These are phyloP conservation scores for Pelobates cultripes DNA, from an alignment of 2,797 vertebrate species.

Conservation along the genomic window DNA sequence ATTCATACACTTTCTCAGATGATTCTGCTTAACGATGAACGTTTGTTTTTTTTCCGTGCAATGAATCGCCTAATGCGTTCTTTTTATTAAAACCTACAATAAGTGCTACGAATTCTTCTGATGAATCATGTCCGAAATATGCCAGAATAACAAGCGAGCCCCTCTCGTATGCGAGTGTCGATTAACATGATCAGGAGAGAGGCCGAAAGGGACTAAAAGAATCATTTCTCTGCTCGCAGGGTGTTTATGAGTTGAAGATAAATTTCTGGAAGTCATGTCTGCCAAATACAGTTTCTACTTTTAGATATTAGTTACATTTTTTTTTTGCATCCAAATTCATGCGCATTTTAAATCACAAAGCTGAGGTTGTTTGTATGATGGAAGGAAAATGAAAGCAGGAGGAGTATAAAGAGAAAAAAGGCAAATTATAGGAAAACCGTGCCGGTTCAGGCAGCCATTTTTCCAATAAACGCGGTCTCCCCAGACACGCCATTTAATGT, in stretches of 20 bases:
- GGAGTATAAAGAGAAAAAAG: slow-evolving; percentile 13
- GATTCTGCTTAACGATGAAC: no score
- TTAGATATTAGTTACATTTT: slow-evolving; percentile 45
- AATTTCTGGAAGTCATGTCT: slow-evolving; percentile 19
- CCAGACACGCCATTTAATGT: slow-evolving; percentile 20
- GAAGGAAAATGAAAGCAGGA: background rate
- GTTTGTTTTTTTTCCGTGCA: no score
- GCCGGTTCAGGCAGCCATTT: slow-evolving; percentile 14
- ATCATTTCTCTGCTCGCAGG: slow-evolving; percentile 1
- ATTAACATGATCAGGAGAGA: background rate
- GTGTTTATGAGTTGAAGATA: slow-evolving; percentile 41
- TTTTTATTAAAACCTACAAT: no score
- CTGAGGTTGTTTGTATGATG: slow-evolving; percentile 7
- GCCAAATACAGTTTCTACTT: slow-evolving; percentile 25
- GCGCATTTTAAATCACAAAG: background rate
- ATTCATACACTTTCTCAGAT: no score
- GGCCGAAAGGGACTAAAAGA: background rate
- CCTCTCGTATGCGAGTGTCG: background rate
- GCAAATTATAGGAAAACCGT: no score
- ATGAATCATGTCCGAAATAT: no score
- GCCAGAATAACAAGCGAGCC: background rate
- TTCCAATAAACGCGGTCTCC: slow-evolving; percentile 29
- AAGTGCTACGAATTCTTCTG: no score
- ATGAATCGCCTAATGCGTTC: no score
- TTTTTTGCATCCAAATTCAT: slow-evolving; percentile 6